Evolutionary conservation across 2,113 vertebrate genomes (phyloP).

Genomic region (Eurystomus gularis): DNA sequence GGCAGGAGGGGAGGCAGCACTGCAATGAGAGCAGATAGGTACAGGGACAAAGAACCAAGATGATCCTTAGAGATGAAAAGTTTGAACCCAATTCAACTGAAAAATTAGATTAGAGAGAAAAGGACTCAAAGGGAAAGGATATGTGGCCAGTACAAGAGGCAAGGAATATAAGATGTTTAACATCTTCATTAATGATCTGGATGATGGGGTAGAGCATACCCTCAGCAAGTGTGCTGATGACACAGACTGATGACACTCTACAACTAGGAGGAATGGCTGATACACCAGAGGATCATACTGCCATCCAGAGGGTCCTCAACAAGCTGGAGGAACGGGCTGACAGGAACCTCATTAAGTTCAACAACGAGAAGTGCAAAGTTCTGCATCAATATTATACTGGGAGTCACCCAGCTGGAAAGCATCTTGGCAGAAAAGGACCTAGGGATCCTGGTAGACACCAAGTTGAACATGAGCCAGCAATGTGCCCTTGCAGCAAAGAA

Average conservation of each 20-base stretch:
- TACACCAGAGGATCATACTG: background rate
- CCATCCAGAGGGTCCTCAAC: background rate
- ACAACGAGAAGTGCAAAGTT: background rate
- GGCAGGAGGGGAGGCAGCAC: background rate
- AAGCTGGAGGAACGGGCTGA: background rate
- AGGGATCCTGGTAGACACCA: background rate
- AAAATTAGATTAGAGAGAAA: background rate
- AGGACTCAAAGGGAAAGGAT: background rate
- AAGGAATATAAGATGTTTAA: background rate
- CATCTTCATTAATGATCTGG: background rate
- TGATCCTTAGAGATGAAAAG: background rate
- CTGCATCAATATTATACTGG: background rate
- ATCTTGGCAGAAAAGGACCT: background rate
- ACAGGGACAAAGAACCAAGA: background rate
- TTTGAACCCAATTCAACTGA: background rate
- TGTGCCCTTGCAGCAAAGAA: background rate
- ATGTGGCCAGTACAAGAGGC: background rate
- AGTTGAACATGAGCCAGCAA: background rate
- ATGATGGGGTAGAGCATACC: background rate
- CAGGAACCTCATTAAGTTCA: background rate
- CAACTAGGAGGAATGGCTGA: background rate
- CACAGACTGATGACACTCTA: background rate
- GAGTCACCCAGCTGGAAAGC: background rate
- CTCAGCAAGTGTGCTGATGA: background rate
- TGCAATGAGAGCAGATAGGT: background rate